Evolutionary conservation across 2,888 invertebrate genomes (phyloP), one percentile per base, ranked within the genome.

Genomic region (Scaptomyza caliginosa): DNA sequence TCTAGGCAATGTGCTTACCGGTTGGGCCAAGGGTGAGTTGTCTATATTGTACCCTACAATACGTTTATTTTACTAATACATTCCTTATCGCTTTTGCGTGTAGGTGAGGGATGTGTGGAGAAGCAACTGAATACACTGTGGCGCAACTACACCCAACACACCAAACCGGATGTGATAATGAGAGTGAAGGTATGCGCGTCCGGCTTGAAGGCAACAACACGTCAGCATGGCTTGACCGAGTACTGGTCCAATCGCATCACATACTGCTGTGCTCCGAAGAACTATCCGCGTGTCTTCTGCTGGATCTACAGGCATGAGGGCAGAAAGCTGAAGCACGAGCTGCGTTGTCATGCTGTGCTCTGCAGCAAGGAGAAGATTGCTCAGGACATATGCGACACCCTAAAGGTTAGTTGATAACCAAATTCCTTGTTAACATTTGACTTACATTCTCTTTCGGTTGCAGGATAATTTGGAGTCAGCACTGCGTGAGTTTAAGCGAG

Each of bases 241-340:
- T 99, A 99, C 92, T 98, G 99, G 97, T 96, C 98, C 28, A 98
- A 99, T 92, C 94, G 99, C 64, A 95, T 99, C 87, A 99, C 99
- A 11, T 98, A 96, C 92, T 99, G 98, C 91, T 95, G 96, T 77
- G 97, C 98, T 42, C 99, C 99, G 23, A 94, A 96, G 16, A 95
- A 96, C 81, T 98, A 98, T 91, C 99, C 99, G 4, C 94, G 96
- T 50, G 93, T 97, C 50, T 97, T 97, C 92, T 97, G 97, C 91
- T 97, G 97, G 97, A 95, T 99, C 5, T 98, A 97, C 91, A 93
- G 98, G 57, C 98, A 98, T 92, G 99, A 99, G 91, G 99, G 99
- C 49, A 95, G 98, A 74, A 95, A 97, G 89, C 93, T 99, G 78
- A 97, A 98, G 91, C 98, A 99, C 88, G 99, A 99, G 92, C 93